Evolutionary conservation across 1,140 invertebrate species (phyloP), one percentile per base, ranked within the genome.

Genomic region (Pogonomyrmex barbatus): DNA sequence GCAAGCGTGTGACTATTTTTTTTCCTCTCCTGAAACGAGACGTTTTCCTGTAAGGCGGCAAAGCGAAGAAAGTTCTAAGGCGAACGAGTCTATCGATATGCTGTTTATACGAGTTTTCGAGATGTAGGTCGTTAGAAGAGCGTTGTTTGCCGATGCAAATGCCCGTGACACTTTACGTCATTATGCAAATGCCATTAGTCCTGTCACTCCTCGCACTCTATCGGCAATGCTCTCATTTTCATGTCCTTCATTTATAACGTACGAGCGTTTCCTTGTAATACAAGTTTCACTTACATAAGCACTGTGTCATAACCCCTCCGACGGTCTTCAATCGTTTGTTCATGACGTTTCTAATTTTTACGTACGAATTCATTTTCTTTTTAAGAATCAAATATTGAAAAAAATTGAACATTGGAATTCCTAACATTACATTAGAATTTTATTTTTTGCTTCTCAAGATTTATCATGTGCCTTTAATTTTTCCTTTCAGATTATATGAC

Each of bases 191-290:
- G 12, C 5, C 4, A 52, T 39, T 73, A 12, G 8, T 52, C 4
- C 8, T 56, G 17, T 50, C 47, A 30, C 17, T 54, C 12, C 47
- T 81, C 8, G 14, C 24, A 45, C 56, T 45, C 47, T 56, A 70
- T 47, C 33, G 10, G 14, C 8, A 58, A 81, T 56, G 78, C 14
- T 81, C 65, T 58, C 63, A 54, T 81, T 81, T 81, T 45, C 36
- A 56, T 10, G 78, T 42, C 78, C 78, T 81, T 30, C 30, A 30
- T 14, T 12, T 58, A 39, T 73, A 24, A 75, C n/a, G 24, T 63
- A 73, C 33, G 14, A 33, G 14, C 8, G n/a, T 52, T 71, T 71
- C 68, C 45, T 76, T n/a, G 39, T 62, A 24, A 63, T 12, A 24
- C 2, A 39, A 70, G 78, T 56, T 81, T 81, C 50, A 58, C 24